phyloP scores from a whole-genome alignment of 2,113 vertebrate genomes.

The Neodontobutis hainanensis region DNA sequence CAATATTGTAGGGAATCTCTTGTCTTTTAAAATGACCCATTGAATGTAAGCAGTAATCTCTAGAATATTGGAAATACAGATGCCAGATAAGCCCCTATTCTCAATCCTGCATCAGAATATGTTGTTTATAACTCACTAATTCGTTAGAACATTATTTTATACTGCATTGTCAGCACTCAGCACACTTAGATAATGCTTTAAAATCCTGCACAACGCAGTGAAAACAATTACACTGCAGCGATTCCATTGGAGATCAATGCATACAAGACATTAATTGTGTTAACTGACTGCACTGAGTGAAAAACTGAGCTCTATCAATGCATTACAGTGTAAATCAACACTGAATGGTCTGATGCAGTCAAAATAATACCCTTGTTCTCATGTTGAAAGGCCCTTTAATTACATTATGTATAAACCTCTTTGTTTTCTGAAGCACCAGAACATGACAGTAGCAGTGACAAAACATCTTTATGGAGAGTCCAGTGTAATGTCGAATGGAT shows the following conservation, averaged over 20 bases:
- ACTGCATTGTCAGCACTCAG: constrained; percentile 29
- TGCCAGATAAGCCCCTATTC: constrained; percentile 24
- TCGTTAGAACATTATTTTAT: constrained; percentile 29
- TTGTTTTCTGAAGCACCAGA: background rate
- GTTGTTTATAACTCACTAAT: constrained; percentile 33
- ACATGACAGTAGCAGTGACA: background rate
- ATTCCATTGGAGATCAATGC: constrained; percentile 54
- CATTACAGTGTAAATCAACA: constrained; percentile 46
- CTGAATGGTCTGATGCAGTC: constrained; percentile 24
- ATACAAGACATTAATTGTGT: constrained; percentile 57
- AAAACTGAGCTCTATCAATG: constrained; percentile 35
- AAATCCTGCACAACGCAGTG: constrained; percentile 18
- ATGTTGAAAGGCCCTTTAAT: constrained; percentile 7
- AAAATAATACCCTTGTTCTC: constrained; percentile 13
- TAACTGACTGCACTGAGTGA: constrained; percentile 51
- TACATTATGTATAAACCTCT: background rate
- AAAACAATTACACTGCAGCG: constrained; percentile 46
- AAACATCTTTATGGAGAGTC: no score
- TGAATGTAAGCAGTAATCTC: constrained; percentile 13
- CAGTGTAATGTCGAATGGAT: background rate
- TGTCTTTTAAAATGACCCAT: no score
- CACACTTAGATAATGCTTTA: constrained; percentile 45
- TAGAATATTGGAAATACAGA: background rate
- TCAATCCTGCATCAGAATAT: constrained; percentile 37
- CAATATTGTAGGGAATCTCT: no score